Percentiles rank a stretch among this genome's conserved stretches.
Conservation (phyloP, 2,888 invertebrate species). For the Cryptocheilus praepositus region DNA sequence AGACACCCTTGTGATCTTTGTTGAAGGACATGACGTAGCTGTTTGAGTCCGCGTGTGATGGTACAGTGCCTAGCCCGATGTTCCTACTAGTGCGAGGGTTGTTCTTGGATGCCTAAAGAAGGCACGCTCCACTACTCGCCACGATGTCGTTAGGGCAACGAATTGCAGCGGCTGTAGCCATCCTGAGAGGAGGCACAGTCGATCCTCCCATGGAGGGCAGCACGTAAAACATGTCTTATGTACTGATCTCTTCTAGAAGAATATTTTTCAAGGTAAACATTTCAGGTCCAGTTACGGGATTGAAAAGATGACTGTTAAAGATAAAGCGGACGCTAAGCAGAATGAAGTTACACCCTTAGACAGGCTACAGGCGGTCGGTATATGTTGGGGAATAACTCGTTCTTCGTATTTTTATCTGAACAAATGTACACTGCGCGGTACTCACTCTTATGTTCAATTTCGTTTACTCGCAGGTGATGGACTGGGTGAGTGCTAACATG, state of each 20-base stretch:
- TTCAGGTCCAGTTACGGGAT: slow-evolving; percentile 58
- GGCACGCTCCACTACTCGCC: slow-evolving; percentile 14
- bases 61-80: slow-evolving; percentile 14
- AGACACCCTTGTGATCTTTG: not conserved
- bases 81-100: slow-evolving; percentile 35
- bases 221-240: slow-evolving; percentile 48
- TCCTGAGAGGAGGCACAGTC: slow-evolving; percentile 53
- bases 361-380: slow-evolving; percentile 56
- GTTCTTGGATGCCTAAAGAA: slow-evolving; percentile 9
- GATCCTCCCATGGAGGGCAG: slow-evolving; percentile 47
- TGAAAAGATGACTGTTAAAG: slow-evolving; percentile 62
- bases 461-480: slow-evolving; percentile 56
- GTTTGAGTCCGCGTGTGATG: slow-evolving; percentile 44
- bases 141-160: slow-evolving; percentile 60
- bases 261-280: slow-evolving; percentile 10
- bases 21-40: slow-evolving; percentile 14
- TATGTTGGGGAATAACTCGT: not conserved
- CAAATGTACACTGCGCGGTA: no score
- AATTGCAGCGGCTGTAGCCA: slow-evolving; percentile 58
- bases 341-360: slow-evolving; percentile 48
- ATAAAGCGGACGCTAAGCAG: slow-evolving; percentile 46
- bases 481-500: slow-evolving; percentile 77
- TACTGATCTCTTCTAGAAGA: not conserved
- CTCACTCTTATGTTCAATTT: not conserved
- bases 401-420: not conserved